A percentile compares a stretch with the other conserved stretches of the same genome.
Evolutionary conservation across 2,797 vertebrate genomes (phyloP).

Genomic region (Sebastes matsubarae): DNA sequence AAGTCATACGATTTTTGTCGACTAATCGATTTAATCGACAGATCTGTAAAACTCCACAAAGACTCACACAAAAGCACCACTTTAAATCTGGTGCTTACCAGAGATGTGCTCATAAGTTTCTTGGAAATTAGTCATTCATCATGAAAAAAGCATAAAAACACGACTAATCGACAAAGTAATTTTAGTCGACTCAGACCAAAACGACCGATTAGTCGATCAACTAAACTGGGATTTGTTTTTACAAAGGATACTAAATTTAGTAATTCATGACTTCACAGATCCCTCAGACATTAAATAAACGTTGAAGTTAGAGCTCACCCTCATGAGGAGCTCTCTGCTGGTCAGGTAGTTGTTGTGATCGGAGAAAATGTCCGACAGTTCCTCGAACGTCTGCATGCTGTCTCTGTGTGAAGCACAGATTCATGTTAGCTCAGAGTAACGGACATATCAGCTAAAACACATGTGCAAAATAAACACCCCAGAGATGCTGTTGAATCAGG

Average conservation of each 20-base stretch:
- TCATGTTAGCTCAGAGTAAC: neutral
- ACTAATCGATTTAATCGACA: too few species aligned
- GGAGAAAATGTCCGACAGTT: constrained; percentile 95
- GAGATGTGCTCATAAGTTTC: too few species aligned
- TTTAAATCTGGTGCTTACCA: too few species aligned
- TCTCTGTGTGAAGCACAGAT: constrained; percentile 80
- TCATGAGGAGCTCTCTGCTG: constrained; percentile 94
- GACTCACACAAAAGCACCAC: too few species aligned
- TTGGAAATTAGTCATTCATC: too few species aligned
- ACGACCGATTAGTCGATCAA: too few species aligned
- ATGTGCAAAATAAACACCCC: neutral
- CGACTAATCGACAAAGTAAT: too few species aligned
- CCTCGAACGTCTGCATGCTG: constrained; percentile 91
- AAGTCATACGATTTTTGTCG: too few species aligned
- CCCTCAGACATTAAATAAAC: neutral
- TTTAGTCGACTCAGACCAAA: too few species aligned
- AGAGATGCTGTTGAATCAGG: neutral
- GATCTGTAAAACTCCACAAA: too few species aligned
- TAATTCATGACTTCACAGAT: neutral
- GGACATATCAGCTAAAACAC: neutral
- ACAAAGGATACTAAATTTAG: neutral
- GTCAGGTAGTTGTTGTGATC: constrained; percentile 95
- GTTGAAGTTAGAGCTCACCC: constrained; percentile 79
- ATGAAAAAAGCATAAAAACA: too few species aligned
- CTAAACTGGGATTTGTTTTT: neutral